phyloP scores from a whole-genome alignment of 2,797 vertebrate genomes.

The Apogon talboti region DNA sequence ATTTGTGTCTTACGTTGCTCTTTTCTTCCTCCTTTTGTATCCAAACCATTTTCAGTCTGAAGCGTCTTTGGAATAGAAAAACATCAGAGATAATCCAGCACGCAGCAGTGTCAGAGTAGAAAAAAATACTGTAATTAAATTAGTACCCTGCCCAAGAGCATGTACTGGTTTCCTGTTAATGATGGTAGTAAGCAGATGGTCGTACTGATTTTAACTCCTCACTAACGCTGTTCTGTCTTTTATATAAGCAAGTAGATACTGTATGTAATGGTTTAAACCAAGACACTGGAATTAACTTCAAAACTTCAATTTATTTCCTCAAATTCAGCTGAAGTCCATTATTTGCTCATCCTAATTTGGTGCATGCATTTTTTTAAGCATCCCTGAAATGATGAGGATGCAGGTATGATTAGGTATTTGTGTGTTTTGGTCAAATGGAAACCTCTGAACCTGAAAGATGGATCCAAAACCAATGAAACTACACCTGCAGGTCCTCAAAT shows the following conservation, averaged over 20 bases:
- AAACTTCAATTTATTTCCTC: background rate
- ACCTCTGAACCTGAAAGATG: too few relatives aligned
- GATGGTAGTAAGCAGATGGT: conserved; percentile 13
- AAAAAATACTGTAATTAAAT: conserved; percentile 21
- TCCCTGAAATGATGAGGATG: too few relatives aligned
- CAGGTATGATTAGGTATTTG: too few relatives aligned
- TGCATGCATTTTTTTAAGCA: background rate
- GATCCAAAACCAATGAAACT: too few relatives aligned
- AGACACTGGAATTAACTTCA: background rate
- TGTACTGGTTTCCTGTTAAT: conserved; percentile 5
- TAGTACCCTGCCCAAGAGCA: background rate
- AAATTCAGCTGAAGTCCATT: background rate
- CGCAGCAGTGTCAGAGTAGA: conserved; percentile 22
- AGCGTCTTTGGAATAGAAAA: conserved; percentile 24
- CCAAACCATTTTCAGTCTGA: background rate
- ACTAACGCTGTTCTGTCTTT: background rate
- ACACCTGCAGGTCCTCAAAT: too few relatives aligned
- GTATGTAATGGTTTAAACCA: background rate
- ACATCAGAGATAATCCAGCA: conserved; percentile 22
- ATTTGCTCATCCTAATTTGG: background rate
- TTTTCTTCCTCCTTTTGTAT: background rate
- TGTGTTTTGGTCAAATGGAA: too few relatives aligned
- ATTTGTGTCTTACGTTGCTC: background rate
- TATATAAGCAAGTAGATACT: background rate
- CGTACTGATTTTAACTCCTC: background rate